phyloP scores from a whole-genome alignment of 2,888 invertebrate genomes.

The Perizoma affinitatum region DNA sequence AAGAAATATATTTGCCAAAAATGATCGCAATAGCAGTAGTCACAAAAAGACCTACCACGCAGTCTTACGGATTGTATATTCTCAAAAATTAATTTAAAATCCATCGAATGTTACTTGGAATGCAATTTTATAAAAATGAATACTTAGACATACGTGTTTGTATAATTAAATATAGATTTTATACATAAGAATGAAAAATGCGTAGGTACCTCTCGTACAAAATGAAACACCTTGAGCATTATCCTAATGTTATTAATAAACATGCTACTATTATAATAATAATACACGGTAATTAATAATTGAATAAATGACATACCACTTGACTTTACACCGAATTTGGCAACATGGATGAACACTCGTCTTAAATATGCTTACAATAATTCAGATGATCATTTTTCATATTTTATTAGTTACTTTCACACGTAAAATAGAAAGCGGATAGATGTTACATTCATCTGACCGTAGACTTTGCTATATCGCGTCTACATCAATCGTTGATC shows the following conservation, averaged over 20 bases:
- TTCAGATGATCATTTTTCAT: constrained; percentile 43
- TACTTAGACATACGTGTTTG: constrained; percentile 45
- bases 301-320: constrained; percentile 72
- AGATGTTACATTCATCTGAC: constrained; percentile 5
- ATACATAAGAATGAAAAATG: constrained; percentile 53
- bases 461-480: constrained; percentile 11
- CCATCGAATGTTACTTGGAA: constrained; percentile 68
- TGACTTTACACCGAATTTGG: constrained; percentile 79
- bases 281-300: constrained; percentile 66
- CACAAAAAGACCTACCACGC: constrained; percentile 69
- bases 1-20: constrained; percentile 55
- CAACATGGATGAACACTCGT: constrained; percentile 79
- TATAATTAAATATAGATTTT: constrained; percentile 42
- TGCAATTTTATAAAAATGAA: constrained; percentile 69
- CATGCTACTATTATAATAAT: constrained; percentile 63
- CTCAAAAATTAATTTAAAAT: constrained; percentile 63
- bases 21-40: constrained; percentile 59
- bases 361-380: constrained; percentile 53
- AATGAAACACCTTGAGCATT: constrained; percentile 79
- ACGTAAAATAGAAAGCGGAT: constrained; percentile 19
- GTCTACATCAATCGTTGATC: constrained; percentile 41
- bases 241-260: constrained; percentile 75
- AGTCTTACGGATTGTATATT: constrained; percentile 77
- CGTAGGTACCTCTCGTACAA: constrained; percentile 70
- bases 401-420: constrained; percentile 32